Conservation (phyloP, 2,888 invertebrate species). For the Odontomyia ornata region DNA sequence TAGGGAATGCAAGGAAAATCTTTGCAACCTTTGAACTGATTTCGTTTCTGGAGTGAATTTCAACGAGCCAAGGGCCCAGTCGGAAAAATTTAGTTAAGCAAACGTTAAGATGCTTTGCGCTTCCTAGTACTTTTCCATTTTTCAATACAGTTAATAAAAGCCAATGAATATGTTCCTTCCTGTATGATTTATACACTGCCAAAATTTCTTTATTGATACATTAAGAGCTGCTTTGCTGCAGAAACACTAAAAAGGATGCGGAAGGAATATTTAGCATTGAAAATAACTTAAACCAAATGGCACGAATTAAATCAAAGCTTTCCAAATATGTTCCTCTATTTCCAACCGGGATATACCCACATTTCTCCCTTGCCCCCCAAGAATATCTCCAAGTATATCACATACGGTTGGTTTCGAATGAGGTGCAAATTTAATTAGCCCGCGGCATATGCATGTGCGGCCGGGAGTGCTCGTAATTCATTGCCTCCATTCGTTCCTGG, state of each 20-base stretch:
- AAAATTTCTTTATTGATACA: too few relatives aligned
- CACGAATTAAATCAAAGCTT: neutral
- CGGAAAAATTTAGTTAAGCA: too few relatives aligned
- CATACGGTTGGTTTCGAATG: constrained; percentile 13
- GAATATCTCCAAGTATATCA: neutral
- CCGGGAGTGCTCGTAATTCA: neutral
- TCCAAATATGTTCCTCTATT: neutral
- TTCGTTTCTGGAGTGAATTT: neutral
- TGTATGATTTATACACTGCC: too few relatives aligned
- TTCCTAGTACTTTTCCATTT: too few relatives aligned
- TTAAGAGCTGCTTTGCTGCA: too few relatives aligned
- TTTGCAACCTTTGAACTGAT: neutral
- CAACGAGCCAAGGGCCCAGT: neutral
- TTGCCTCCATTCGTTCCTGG: neutral
- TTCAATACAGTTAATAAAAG: too few relatives aligned
- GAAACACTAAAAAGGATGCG: too few relatives aligned
- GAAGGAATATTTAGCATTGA: too few relatives aligned
- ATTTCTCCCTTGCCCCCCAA: neutral
- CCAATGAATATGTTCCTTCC: too few relatives aligned
- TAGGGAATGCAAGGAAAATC: neutral
- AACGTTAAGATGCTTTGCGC: too few relatives aligned
- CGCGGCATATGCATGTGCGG: constrained; percentile 28
- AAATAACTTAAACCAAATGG: too few relatives aligned
- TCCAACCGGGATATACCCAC: neutral
- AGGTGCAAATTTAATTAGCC: constrained; percentile 44